phyloP scores from a whole-genome alignment of 1,140 invertebrate genomes.

The Laupala kohalensis region DNA sequence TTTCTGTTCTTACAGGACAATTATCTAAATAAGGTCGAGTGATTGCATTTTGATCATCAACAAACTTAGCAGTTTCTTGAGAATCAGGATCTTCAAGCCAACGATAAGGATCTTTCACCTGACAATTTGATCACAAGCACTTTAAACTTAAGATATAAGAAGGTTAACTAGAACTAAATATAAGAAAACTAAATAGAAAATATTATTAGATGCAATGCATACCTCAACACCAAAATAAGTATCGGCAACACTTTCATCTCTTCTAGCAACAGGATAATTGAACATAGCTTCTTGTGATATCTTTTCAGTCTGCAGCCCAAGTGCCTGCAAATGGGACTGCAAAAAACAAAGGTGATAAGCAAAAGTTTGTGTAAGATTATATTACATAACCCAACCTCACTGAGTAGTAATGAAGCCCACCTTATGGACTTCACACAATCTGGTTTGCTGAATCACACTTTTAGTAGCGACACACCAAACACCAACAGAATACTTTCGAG shows the following conservation, averaged over 20 bases:
- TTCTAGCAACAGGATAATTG: conserved; percentile 58
- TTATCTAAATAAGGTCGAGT: conserved; percentile 72
- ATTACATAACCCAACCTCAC: not conserved
- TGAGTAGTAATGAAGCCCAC: not conserved
- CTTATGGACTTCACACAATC: not conserved
- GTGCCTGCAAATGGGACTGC: too few relatives aligned
- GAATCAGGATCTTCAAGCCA: conserved; percentile 95
- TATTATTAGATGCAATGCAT: conserved; percentile 19
- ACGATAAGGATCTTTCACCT: conserved; percentile 86
- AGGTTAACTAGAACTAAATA: conserved; percentile 3
- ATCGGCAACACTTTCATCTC: conserved; percentile 67
- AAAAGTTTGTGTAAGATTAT: not conserved
- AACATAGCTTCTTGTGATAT: conserved; percentile 24
- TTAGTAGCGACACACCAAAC: not conserved
- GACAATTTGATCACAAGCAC: conserved; percentile 18
- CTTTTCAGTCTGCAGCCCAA: too few relatives aligned
- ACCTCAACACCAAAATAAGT: conserved; percentile 74
- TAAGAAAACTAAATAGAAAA: not conserved
- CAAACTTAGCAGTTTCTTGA: conserved; percentile 82
- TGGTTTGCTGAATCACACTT: not conserved
- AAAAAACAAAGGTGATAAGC: not conserved
- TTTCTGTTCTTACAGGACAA: conserved; percentile 55
- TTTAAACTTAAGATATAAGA: conserved; percentile 13
- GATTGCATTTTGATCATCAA: conserved; percentile 82
- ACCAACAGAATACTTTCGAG: not conserved